Conservation (phyloP, 2,113 vertebrate genomes). For the human (Homo sapiens) region DNA sequence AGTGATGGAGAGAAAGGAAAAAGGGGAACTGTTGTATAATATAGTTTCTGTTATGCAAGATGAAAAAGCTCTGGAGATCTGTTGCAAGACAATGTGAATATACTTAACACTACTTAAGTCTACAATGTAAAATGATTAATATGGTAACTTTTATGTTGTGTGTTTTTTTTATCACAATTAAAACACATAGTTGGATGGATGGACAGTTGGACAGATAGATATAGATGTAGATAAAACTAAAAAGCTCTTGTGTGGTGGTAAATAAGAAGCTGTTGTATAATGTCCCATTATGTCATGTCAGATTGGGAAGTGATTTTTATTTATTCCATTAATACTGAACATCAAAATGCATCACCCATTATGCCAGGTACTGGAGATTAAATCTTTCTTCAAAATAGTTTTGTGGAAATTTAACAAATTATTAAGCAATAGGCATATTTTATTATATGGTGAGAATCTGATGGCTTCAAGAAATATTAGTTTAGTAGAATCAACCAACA, state of each 20-base stretch:
- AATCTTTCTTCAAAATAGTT: background rate
- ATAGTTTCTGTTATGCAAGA: background rate
- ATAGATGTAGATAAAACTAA: background rate
- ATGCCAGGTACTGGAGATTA: background rate
- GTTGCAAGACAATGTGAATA: background rate
- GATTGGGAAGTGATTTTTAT: background rate
- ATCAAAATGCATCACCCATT: background rate
- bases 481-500: background rate
- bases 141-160: background rate
- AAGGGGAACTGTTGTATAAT: background rate
- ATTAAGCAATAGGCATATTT: background rate
- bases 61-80: background rate
- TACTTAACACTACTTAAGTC: background rate
- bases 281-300: background rate
- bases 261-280: background rate
- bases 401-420: background rate
- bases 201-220: background rate
- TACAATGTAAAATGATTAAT: background rate
- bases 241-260: background rate
- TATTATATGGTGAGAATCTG: background rate
- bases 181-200: background rate
- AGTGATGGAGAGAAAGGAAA: background rate
- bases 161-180: background rate
- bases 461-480: background rate
- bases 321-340: background rate